These are phyloP conservation scores for Deilephila elpenor DNA, from an alignment of 2,888 invertebrate species.

Conservation along the genomic window DNA sequence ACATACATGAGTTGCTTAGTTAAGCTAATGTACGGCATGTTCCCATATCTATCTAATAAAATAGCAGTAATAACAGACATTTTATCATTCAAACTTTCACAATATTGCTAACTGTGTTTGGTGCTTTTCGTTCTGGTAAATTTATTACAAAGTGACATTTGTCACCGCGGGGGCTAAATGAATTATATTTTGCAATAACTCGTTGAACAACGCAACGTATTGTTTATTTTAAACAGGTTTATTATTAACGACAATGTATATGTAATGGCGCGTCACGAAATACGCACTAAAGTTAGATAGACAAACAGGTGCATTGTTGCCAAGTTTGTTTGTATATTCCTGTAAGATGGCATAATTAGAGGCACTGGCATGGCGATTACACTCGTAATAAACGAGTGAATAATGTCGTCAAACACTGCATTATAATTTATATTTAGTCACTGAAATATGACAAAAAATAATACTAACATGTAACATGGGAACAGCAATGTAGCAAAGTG, in stretches of 20 bases:
- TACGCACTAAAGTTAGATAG: not conserved
- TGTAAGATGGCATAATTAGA: constrained; percentile 9
- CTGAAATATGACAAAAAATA: too few relatives aligned
- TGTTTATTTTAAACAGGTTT: not conserved
- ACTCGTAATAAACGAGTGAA: not conserved
- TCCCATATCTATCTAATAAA: too few relatives aligned
- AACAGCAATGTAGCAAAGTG: not conserved
- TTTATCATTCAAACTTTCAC: not conserved
- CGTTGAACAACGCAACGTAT: not conserved
- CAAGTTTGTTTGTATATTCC: not conserved
- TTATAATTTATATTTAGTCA: too few relatives aligned
- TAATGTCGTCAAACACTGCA: not conserved
- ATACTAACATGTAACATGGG: not conserved
- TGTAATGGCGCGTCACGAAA: not conserved
- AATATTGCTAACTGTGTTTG: not conserved
- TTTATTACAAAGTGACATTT: not conserved
- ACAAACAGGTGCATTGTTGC: constrained; percentile 1
- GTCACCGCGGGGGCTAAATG: not conserved
- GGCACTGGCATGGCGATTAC: not conserved
- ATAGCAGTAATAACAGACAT: too few relatives aligned
- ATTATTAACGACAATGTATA: constrained; percentile 6
- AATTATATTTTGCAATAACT: constrained; percentile 3
- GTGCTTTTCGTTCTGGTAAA: not conserved
- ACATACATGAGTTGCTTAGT: too few relatives aligned
- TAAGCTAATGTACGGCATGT: too few relatives aligned